Conservation (phyloP, 1,140 invertebrate species). For the Microplitis demolitor region DNA sequence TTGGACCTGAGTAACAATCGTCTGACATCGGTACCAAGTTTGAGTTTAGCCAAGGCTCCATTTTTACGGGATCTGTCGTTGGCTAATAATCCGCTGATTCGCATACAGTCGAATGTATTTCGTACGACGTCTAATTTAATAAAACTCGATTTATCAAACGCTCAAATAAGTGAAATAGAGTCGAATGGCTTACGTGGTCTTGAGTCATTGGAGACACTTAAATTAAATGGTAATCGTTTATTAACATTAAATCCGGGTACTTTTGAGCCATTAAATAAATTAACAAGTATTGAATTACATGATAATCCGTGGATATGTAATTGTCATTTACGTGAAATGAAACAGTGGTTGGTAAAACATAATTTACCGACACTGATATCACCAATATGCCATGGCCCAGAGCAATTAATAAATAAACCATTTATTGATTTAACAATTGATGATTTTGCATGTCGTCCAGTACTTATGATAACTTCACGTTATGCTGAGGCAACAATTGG, state of each 20-base stretch:
- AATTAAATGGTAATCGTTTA: conserved; percentile 81
- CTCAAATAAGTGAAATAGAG: conserved; percentile 77
- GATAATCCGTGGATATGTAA: conserved; percentile 93
- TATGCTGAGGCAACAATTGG: conserved; percentile 79
- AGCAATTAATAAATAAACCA: conserved; percentile 68
- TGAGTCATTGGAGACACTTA: conserved; percentile 77
- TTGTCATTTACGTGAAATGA: conserved; percentile 80
- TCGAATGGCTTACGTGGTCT: conserved; percentile 79
- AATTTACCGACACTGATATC: conserved; percentile 81
- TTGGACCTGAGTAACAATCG: conserved; percentile 85
- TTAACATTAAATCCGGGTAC: conserved; percentile 73
- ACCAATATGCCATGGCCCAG: conserved; percentile 76
- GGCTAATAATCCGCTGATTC: conserved; percentile 79
- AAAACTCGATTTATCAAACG: conserved; percentile 83
- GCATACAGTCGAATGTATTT: conserved; percentile 78
- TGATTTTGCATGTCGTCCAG: conserved; percentile 87
- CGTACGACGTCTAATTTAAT: conserved; percentile 75
- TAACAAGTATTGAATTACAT: conserved; percentile 85
- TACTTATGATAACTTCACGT: conserved; percentile 75
- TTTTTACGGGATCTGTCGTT: conserved; percentile 81
- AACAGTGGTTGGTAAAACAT: conserved; percentile 81
- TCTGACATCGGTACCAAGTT: conserved; percentile 76
- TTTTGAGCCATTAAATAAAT: conserved; percentile 72
- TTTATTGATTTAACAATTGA: conserved; percentile 79
- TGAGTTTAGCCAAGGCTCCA: conserved; percentile 76